Evolutionary conservation across 35 echinoderm and acorn worm species (phyloP), one percentile per base, ranked within the genome.

Genomic region (Ophioderma brevispina): DNA sequence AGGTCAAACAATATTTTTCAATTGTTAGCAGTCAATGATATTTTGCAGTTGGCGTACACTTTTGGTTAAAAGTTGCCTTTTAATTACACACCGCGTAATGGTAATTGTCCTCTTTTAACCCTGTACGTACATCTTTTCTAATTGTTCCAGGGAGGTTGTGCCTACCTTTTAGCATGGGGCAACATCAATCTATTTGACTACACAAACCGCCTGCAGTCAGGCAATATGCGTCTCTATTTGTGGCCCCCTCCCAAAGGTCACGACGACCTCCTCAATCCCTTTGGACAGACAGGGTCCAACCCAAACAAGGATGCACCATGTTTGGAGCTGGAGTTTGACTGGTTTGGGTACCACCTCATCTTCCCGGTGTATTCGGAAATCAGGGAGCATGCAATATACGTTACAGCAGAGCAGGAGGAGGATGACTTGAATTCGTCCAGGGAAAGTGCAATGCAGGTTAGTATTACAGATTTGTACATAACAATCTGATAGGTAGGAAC

Each of bases 121-220:
- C n/a, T n/a, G n/a, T n/a, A n/a, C n/a, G n/a, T n/a, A n/a, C n/a
- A n/a, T 46, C 28, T 70, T 82, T 50, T 87, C 35, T 84, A 85
- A 31, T 37, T n/a, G 50, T 79, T 39, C 8, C 41, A 97, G 95
- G 95, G 84, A 56, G 81, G 81, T n/a, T 97, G 91, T 90, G 95
- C 95, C 33, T n/a, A n/a, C n/a, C n/a, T n/a, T n/a, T 88, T 99
- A 46, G 97, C 97, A 0, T 99, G 94, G 93, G 97, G 97, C 52
- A 99, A 99, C 79, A 79, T 99, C 52, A 99, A 99, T 77, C 75
- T 99, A 14, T 99, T 95, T 84, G 97, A 99, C 88, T 99, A 95
- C 85, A 95, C 90, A 18, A 99, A 99, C 85, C 88, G 93, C 81
- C 86, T 99, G 13, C 97, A 99, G 64, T 86, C 89, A 33, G 97